Evolutionary conservation across 64 coral and sea anemone genomes (phyloP).

Genomic region (Pocillopora damicornis): DNA sequence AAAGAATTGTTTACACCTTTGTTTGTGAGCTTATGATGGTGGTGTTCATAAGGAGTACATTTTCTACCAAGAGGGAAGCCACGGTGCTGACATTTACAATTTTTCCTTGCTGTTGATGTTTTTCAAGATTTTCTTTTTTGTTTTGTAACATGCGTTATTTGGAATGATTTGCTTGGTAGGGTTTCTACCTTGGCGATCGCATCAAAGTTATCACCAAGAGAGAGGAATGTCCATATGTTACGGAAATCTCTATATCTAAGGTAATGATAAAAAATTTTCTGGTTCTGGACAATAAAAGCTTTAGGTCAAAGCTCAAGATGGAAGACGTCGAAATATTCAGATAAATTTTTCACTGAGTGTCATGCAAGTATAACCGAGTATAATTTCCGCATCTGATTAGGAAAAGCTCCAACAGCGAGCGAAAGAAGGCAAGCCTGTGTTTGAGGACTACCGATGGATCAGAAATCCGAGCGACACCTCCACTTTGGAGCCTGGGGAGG

Average conservation of each 20-base stretch:
- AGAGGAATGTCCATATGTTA: slow-evolving; percentile 81
- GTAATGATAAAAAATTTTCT: slow-evolving; percentile 24
- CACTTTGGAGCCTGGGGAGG: slow-evolving; percentile 54
- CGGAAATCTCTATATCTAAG: slow-evolving; percentile 87
- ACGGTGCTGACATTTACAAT: too few relatives aligned
- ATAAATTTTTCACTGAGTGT: not conserved
- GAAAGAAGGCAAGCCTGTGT: slow-evolving; percentile 77
- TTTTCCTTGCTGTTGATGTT: too few relatives aligned
- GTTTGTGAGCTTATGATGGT: not conserved
- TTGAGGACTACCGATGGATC: slow-evolving; percentile 89
- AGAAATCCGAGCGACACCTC: slow-evolving; percentile 69
- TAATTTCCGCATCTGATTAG: not conserved
- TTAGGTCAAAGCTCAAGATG: too few relatives aligned
- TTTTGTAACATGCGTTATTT: too few relatives aligned
- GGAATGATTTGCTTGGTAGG: slow-evolving; percentile 30
- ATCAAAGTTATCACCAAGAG: slow-evolving; percentile 86
- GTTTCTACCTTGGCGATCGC: slow-evolving; percentile 88
- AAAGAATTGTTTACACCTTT: not conserved
- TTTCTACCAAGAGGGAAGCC: too few relatives aligned
- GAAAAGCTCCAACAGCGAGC: slow-evolving; percentile 84
- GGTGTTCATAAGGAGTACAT: too few relatives aligned
- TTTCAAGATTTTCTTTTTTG: too few relatives aligned
- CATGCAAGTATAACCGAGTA: not conserved
- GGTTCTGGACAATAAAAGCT: too few relatives aligned
- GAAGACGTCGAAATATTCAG: too few relatives aligned